A percentile compares a stretch with the other conserved stretches of the same genome.
Conservation (phyloP, 2,113 vertebrate genomes). For the Cyanoderma ruficeps region DNA sequence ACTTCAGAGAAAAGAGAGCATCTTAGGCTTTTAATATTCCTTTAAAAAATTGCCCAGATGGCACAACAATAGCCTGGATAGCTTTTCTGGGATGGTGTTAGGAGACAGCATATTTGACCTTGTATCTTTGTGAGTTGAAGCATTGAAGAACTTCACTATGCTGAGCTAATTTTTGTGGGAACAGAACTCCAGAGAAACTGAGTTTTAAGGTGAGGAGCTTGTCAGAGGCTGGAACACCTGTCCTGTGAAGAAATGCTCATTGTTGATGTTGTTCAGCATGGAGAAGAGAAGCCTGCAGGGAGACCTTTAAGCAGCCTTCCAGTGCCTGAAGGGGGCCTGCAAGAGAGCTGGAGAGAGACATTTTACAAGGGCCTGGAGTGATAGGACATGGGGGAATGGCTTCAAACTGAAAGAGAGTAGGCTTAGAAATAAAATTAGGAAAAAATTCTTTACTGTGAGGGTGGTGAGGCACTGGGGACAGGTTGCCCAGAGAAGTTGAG, state of each 20-base stretch:
- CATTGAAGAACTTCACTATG: background rate
- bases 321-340: background rate
- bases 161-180: background rate
- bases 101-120: background rate
- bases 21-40: conserved; percentile 68
- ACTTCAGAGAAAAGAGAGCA: conserved; percentile 79
- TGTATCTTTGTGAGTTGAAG: background rate
- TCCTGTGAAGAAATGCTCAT: background rate
- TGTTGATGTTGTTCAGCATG: background rate
- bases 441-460: background rate
- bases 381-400: background rate
- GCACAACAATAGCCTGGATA: background rate
- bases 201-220: background rate
- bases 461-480: background rate
- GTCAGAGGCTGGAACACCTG: background rate
- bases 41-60: background rate
- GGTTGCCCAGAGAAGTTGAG: background rate
- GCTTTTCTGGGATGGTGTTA: background rate
- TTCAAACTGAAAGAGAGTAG: background rate
- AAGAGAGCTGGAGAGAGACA: background rate
- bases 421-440: background rate
- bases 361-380: background rate
- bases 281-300: background rate
- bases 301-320: background rate
- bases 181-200: background rate